Conservation (phyloP, 37 sponge, comb jelly and placozoan species). For the Petrosia ficiformis region DNA sequence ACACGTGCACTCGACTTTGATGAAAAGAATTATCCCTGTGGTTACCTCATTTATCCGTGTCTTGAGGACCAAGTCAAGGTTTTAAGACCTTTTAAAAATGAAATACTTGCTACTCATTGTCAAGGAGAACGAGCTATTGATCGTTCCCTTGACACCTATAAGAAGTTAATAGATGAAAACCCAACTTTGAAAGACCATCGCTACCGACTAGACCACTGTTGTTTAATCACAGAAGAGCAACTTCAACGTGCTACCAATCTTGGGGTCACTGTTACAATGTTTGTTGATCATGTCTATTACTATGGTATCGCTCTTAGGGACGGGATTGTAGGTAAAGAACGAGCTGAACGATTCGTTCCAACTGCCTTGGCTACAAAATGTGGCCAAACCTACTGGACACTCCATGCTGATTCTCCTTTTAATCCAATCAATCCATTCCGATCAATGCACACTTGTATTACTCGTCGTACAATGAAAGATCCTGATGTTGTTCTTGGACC, state of each 20-base stretch:
- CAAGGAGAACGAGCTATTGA: conserved; percentile 66
- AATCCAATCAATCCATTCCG: conserved; percentile 30
- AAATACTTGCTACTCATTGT: conserved; percentile 49
- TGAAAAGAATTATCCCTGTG: not conserved
- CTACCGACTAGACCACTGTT: conserved; percentile 59
- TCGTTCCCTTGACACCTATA: conserved; percentile 30
- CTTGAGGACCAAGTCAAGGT: no score
- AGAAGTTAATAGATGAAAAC: not conserved
- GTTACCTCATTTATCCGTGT: not conserved
- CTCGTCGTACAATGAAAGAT: conserved; percentile 15
- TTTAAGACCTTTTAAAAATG: not conserved
- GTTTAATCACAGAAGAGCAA: conserved; percentile 44
- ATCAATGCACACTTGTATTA: conserved; percentile 39
- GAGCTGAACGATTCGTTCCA: conserved; percentile 30
- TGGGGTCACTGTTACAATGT: conserved; percentile 41
- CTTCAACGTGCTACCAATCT: conserved; percentile 14
- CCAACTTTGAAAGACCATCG: conserved; percentile 12
- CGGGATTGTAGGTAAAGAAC: conserved; percentile 40
- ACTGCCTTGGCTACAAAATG: conserved; percentile 19
- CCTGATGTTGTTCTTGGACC: not conserved
- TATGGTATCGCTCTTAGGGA: conserved; percentile 49
- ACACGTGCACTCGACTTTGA: conserved; percentile 30
- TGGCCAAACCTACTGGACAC: conserved; percentile 7
- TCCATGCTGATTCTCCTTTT: conserved; percentile 49
- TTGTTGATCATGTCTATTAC: conserved; percentile 39